Evolutionary conservation across 1,140 invertebrate species (phyloP), one percentile per base, ranked within the genome.

Genomic region (Charaxes varanes): DNA sequence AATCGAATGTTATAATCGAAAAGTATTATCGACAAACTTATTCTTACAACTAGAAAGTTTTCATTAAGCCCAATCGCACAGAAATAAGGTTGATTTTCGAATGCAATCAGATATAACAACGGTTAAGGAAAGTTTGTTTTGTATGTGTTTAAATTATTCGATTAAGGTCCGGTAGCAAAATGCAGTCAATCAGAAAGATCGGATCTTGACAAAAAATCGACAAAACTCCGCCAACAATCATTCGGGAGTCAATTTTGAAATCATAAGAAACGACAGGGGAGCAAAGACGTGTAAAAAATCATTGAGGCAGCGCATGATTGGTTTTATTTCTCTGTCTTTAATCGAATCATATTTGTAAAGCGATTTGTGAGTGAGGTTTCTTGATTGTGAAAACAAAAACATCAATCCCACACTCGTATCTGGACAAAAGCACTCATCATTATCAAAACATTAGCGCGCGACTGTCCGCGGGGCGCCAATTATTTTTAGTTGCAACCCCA

Each of bases 401-500:
- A n/a, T n/a, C n/a, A n/a, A n/a, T n/a, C n/a, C n/a, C n/a, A n/a
- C n/a, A n/a, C n/a, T n/a, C n/a, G n/a, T n/a, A n/a, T n/a, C n/a
- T n/a, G n/a, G n/a, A n/a, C n/a, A n/a, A n/a, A n/a, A n/a, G n/a
- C n/a, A n/a, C n/a, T n/a, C n/a, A n/a, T n/a, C n/a, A n/a, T n/a
- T n/a, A n/a, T n/a, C n/a, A n/a, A n/a, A n/a, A n/a, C n/a, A n/a
- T n/a, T n/a, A n/a, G n/a, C n/a, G n/a, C n/a, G n/a, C n/a, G n/a
- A n/a, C n/a, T 42, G 62, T 38, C 73, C 53, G 68, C 77, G 69
- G 77, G 77, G 67, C 53, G 73, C 77, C 77, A 81, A 81, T 81
- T 81, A 81, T 72, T 72, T 59, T 54, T 41, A 44, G 55, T 70
- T 42, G 67, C 66, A 74, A 69, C 70, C 70, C 70, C 58, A 73